These are phyloP conservation scores for Synanthedon vespiformis DNA, from an alignment of 2,888 invertebrate species.

Conservation along the genomic window DNA sequence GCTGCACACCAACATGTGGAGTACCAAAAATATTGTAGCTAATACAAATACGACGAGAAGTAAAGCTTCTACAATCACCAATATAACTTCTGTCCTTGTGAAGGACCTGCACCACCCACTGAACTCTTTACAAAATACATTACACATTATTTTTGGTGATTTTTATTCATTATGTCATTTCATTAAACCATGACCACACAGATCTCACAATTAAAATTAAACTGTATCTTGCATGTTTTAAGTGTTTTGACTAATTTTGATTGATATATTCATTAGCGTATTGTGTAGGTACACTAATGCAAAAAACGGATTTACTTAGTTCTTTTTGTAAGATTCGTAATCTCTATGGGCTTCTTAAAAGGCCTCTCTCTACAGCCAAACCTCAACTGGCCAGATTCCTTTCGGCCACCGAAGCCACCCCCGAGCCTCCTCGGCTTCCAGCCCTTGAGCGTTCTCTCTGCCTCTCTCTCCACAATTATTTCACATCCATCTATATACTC, in stretches of 20 bases:
- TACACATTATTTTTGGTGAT: constrained; percentile 26
- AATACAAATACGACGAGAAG: constrained; percentile 30
- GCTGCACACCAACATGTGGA: constrained; percentile 38
- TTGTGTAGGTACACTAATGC: too few species aligned
- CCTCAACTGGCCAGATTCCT: constrained; percentile 87
- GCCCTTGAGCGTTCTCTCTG: constrained; percentile 76
- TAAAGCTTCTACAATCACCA: constrained; percentile 29
- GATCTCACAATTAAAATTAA: constrained; percentile 12
- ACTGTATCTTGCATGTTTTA: too few species aligned
- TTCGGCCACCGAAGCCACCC: constrained; percentile 88
- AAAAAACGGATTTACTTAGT: neutral
- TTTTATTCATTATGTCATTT: constrained; percentile 1
- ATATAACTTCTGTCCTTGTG: constrained; percentile 33
- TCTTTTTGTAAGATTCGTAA: neutral
- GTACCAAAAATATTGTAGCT: constrained; percentile 33
- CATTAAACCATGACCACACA: constrained; percentile 21
- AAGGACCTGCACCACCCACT: constrained; percentile 50
- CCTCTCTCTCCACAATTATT: constrained; percentile 80
- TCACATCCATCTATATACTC: constrained; percentile 74
- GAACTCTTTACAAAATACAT: constrained; percentile 37
- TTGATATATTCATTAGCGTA: neutral
- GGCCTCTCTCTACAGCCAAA: constrained; percentile 87
- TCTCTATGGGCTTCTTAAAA: constrained; percentile 74
- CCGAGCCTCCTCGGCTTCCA: constrained; percentile 90
- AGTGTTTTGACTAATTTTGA: too few species aligned